Percentiles rank a stretch among this genome's conserved stretches.
Evolutionary conservation across 1,140 invertebrate species (phyloP).

Genomic region (Ceratoteleas bidentatus): DNA sequence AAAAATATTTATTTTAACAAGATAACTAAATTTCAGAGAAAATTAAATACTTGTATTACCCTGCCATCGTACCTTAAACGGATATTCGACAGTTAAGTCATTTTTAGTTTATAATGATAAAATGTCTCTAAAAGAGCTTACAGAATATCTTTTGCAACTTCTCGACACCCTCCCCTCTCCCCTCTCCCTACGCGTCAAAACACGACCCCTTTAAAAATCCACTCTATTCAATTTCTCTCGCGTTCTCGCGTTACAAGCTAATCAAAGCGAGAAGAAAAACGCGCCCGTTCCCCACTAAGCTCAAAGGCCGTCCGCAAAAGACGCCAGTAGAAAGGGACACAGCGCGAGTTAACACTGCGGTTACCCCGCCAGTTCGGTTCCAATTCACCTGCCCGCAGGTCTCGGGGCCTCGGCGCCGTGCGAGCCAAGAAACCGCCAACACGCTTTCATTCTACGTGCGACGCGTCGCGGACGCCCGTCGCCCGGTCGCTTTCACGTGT

Average conservation of each 20-base stretch:
- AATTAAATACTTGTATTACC: too few species aligned
- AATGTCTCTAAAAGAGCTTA: too few species aligned
- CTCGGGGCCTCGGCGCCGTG: slow-evolving; percentile 40
- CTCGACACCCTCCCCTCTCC: too few species aligned
- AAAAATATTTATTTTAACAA: too few species aligned
- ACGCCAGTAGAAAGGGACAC: slow-evolving; percentile 56
- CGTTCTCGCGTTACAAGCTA: slow-evolving; percentile 21
- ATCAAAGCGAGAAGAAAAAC: slow-evolving; percentile 40
- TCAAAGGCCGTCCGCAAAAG: slow-evolving; percentile 29
- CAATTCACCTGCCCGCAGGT: slow-evolving; percentile 60
- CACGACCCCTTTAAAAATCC: too few species aligned
- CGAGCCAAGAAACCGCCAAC: slow-evolving; percentile 61
- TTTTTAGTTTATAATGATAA: too few species aligned
- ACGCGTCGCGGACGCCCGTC: not conserved
- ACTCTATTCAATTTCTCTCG: too few species aligned
- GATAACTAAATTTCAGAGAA: too few species aligned
- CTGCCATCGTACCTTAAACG: too few species aligned
- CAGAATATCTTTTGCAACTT: too few species aligned
- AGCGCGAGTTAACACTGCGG: slow-evolving; percentile 50
- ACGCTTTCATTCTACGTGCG: slow-evolving; percentile 56
- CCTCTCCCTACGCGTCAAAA: too few species aligned
- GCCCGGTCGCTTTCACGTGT: slow-evolving; percentile 30
- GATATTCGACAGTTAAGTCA: too few species aligned
- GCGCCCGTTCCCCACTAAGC: slow-evolving; percentile 35
- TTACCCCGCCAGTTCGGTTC: slow-evolving; percentile 58